These are phyloP conservation scores for Staurois parvus DNA, from an alignment of 2,797 vertebrate genomes.

Conservation along the genomic window DNA sequence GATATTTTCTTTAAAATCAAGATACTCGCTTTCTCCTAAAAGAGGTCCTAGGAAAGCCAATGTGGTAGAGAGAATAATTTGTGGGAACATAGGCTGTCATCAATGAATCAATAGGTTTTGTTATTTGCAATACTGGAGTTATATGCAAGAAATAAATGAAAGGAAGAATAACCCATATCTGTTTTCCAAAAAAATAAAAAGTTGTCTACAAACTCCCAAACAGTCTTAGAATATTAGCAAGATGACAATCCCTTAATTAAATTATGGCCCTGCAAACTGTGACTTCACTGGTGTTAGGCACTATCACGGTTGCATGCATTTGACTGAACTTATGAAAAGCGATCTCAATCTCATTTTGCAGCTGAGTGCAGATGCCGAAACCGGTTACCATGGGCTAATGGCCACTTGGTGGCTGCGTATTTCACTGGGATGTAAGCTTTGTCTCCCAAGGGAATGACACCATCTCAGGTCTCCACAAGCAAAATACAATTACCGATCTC, in stretches of 20 bases:
- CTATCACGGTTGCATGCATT: background rate
- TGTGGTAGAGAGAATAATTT: no score
- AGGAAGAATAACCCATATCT: background rate
- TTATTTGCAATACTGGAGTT: no score
- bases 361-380: conserved; percentile 17
- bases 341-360: conserved; percentile 48
- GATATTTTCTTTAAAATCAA: no score
- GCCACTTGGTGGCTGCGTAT: background rate
- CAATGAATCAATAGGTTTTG: no score
- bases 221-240: conserved; percentile 1
- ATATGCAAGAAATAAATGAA: background rate
- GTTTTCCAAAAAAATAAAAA: background rate
- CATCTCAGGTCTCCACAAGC: background rate
- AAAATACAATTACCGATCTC: background rate
- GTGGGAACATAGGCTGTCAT: no score
- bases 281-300: conserved; percentile 4
- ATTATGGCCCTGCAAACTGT: conserved; percentile 19
- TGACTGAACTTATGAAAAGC: conserved; percentile 13
- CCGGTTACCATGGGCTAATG: conserved; percentile 18
- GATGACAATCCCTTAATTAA: conserved; percentile 47
- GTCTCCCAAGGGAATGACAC: background rate
- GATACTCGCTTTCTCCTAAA: no score
- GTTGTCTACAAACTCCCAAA: background rate
- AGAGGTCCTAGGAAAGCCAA: no score
- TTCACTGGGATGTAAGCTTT: background rate